phyloP scores from a whole-genome alignment of 2,888 invertebrate genomes.

The Synergus umbraculus region DNA sequence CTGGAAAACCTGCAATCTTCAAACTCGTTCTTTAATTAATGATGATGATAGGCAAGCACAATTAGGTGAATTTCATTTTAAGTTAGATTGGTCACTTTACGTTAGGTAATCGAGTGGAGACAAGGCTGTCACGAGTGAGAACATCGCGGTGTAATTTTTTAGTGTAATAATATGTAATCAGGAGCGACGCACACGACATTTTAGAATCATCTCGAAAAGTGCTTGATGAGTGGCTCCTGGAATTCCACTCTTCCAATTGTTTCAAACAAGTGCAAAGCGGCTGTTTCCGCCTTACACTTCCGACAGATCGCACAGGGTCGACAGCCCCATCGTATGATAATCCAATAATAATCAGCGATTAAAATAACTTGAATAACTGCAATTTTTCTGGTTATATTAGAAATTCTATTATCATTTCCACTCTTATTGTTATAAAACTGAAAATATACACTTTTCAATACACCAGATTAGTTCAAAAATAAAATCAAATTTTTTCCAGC shows the following conservation, averaged over 20 bases:
- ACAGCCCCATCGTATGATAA: conserved; percentile 17
- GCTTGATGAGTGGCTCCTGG: conserved; percentile 52
- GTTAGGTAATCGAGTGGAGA: neutral
- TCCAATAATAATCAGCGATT: conserved; percentile 16
- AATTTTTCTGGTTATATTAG: neutral
- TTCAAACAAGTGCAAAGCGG: conserved; percentile 57
- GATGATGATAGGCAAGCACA: neutral
- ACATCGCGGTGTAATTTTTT: conserved; percentile 14
- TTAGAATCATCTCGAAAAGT: conserved; percentile 31
- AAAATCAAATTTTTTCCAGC: neutral
- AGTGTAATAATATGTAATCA: conserved; percentile 10
- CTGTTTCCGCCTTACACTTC: conserved; percentile 58
- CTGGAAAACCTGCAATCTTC: neutral
- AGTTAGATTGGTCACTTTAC: neutral
- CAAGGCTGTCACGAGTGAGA: neutral
- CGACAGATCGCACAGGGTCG: conserved; percentile 48
- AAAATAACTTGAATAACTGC: neutral
- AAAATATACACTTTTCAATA: neutral
- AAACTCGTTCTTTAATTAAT: conserved; percentile 7
- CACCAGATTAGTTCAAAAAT: neutral
- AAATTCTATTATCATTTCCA: neutral
- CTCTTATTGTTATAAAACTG: neutral
- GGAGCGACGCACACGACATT: conserved; percentile 9
- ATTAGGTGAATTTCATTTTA: conserved; percentile 5
- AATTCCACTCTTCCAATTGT: conserved; percentile 59